Evolutionary conservation across 1,140 invertebrate genomes (phyloP), one percentile per base, ranked within the genome.

Genomic region (Meloidogyne exigua): DNA sequence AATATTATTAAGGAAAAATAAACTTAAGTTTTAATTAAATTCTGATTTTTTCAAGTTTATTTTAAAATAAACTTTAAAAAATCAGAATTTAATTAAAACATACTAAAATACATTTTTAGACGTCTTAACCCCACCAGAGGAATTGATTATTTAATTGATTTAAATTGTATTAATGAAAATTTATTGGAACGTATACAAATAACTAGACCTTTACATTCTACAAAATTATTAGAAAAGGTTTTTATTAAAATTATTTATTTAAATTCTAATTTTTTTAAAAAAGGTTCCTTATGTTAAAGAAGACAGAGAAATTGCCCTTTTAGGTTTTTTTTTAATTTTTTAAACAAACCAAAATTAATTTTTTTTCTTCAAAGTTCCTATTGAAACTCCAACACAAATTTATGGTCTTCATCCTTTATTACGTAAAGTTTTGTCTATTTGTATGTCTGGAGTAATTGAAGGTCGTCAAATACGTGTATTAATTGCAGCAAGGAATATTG

Each of bases 251-350:
- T 26, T 26, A 9, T 39, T 9, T 9, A 9, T 39, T 39, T 39
- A 23, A n/a, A 80, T 32, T 7, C 11, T 21, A 10, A 44, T 78
- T 13, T 26, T 13, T 65, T n/a, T n/a, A 9, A 13, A 11, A 26
- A 65, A 28, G 79, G 86, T 88, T 23, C 85, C 85, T 5, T 87
- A 87, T 77, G 85, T 87, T 18, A 87, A 87, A 69, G 85, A 87
- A 75, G 85, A 87, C 68, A 79, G 83, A 23, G 85, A 87, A 72
- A 77, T 87, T 28, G 87, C 84, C 11, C 70, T 87, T 64, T 82
- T 87, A 25, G 78, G 72, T 64, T 23, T 72, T 25, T 25, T 72
- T 32, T 63, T 72, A 25, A 44, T 62, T 62, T 2, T 26, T 32
- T 13, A 39, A 23, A 39, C 28, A 21, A 49, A 28, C 12, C 25